phyloP scores from a whole-genome alignment of 2,888 invertebrate species.

The Schrankia costaestrigalis region DNA sequence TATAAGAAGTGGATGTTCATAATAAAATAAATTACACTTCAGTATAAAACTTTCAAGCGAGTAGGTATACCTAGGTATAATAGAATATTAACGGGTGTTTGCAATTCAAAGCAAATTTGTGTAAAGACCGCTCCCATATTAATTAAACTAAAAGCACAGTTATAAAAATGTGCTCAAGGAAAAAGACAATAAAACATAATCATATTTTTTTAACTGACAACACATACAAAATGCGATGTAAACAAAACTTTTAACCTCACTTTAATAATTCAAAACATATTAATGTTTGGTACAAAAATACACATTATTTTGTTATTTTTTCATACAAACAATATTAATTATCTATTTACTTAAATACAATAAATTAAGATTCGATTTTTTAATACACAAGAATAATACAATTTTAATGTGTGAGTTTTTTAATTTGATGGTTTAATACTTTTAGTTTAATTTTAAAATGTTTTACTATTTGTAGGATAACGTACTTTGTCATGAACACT shows the following conservation, averaged over 20 bases:
- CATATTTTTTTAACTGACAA: conserved; percentile 23
- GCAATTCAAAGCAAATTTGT: no score
- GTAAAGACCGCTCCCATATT: conserved; percentile 26
- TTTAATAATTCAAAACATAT: conserved; percentile 17
- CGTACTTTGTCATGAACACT: no score
- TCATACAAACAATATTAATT: conserved; percentile 46
- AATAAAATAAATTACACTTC: no score
- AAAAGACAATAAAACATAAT: conserved; percentile 18
- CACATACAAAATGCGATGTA: conserved; percentile 32
- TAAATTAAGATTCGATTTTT: conserved; percentile 33
- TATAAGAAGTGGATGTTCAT: no score
- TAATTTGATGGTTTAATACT: no score
- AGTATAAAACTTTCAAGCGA: no score
- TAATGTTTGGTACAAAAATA: conserved; percentile 65
- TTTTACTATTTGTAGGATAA: no score
- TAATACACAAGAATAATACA: conserved; percentile 10
- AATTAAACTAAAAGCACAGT: conserved; percentile 33
- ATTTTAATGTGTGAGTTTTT: no score
- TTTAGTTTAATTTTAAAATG: no score
- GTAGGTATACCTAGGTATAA: no score
- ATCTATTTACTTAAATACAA: conserved; percentile 38
- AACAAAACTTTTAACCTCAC: conserved; percentile 20
- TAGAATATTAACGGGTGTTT: no score
- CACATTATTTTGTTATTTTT: conserved; percentile 43
- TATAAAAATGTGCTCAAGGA: conserved; percentile 20